Evolutionary conservation across 2,888 invertebrate species (phyloP), one percentile per base, ranked within the genome.

Genomic region (Adelphocoris suturalis): DNA sequence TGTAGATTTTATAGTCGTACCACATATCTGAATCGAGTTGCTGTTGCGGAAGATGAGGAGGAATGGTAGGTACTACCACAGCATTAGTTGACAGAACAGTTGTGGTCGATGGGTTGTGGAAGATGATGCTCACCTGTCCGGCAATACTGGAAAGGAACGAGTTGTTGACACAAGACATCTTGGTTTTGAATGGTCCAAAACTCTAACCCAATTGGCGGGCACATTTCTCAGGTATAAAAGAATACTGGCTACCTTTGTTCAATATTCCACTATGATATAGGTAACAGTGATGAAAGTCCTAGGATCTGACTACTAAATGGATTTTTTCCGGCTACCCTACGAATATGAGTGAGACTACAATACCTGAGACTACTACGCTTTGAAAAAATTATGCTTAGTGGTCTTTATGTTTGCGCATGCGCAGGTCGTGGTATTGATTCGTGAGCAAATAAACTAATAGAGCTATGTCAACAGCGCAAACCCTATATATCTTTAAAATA

Each of bases 81-180:
- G 76, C 76, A 7, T 76, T 16, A 13, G 76, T 76, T 57, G 11
- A 9, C 16, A 57, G 16, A 16, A 16, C 4, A 4, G 4, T 57
- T 57, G 57, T 14, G 11, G 57, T 57, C 4, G 57, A 57, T 57
- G 57, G 57, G 57, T 9, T 16, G 57, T 16, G 16, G 16, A 57
- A 57, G 57, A 16, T 57, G 57, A 57, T 9, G 4, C 4, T 23
- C 7, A 76, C 76, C 23, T 28, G 28, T 3, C 76, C 28, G 3
- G 4, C 16, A 9, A 57, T 16, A 23, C 16, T 76, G 11, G 14
- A 4, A 13, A 81, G 81, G 3, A 47, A n/a, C 2, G 81, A 47
- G 14, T 81, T 9, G 47, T 81, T 48, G 3, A 81, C 81, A 5
- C 81, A 46, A n/a, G 81, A 81, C 5, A 81, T 81, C 9, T 12